These are phyloP conservation scores for Proisotoma minuta DNA, from an alignment of 2,888 invertebrate genomes.

Conservation along the genomic window DNA sequence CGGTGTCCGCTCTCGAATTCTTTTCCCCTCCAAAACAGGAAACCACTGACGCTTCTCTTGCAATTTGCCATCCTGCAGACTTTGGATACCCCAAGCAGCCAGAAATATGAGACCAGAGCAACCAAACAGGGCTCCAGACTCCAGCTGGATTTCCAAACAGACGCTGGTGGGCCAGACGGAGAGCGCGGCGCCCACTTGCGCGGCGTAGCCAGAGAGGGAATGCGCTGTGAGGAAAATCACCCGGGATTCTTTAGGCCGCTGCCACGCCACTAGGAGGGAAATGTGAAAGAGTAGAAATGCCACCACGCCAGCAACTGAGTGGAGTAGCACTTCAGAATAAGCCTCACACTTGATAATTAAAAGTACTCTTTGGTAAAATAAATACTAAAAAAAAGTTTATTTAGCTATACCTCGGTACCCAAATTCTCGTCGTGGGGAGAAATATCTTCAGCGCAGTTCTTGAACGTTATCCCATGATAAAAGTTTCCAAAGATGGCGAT, in stretches of 20 bases:
- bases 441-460: too few relatives aligned
- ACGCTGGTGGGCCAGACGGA: too few relatives aligned
- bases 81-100: background rate
- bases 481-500: background rate
- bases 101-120: background rate
- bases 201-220: background rate
- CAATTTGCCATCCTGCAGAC: background rate
- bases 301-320: background rate
- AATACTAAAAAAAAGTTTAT: too few relatives aligned
- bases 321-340: too few relatives aligned
- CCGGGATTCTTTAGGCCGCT: background rate
- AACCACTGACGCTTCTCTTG: background rate
- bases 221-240: background rate
- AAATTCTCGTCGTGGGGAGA: too few relatives aligned
- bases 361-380: too few relatives aligned
- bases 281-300: background rate
- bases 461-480: background rate
- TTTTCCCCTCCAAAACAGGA: background rate
- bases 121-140: background rate
- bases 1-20: background rate
- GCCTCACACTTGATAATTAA: too few relatives aligned
- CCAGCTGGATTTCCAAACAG: background rate
- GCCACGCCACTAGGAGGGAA: background rate
- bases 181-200: background rate
- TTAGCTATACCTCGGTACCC: background rate